Percentiles rank a stretch among this genome's conserved stretches.
Conservation (phyloP, 2,888 invertebrate species). For the Oegoconia quadripuncta region DNA sequence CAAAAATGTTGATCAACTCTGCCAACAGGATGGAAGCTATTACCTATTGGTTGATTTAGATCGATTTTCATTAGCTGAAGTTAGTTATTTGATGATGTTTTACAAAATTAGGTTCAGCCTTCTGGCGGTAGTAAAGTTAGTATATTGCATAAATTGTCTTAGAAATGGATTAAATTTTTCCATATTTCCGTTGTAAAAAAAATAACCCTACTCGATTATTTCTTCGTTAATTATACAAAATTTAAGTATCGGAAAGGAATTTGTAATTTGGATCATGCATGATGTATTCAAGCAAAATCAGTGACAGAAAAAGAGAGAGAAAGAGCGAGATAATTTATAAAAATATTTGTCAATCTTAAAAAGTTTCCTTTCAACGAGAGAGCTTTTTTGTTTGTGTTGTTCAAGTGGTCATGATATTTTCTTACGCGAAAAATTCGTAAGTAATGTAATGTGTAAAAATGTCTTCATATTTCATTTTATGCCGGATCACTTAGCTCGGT, state of each 20-base stretch:
- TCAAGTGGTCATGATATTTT: slow-evolving; percentile 41
- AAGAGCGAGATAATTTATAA: no score
- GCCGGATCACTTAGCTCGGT: slow-evolving; percentile 70
- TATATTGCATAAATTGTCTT: no score
- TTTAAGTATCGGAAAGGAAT: no score
- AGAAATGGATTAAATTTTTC: no score
- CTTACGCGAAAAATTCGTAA: slow-evolving; percentile 64
- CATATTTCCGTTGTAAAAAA: no score
- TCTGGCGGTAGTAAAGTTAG: slow-evolving; percentile 10
- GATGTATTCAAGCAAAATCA: no score
- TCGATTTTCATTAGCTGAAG: slow-evolving; percentile 39
- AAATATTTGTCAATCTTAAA: neutral
- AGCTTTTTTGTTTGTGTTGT: slow-evolving; percentile 4
- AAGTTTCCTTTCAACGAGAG: neutral
- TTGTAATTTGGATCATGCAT: no score
- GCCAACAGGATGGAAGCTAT: slow-evolving; percentile 31
- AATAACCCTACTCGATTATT: no score
- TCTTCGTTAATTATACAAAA: no score
- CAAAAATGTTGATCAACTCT: no score
- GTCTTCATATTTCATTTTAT: slow-evolving; percentile 77
- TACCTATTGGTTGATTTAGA: slow-evolving; percentile 35
- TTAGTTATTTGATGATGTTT: slow-evolving; percentile 34
- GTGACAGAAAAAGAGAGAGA: no score
- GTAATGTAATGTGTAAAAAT: slow-evolving; percentile 75
- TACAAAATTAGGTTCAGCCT: slow-evolving; percentile 35